phyloP scores from a whole-genome alignment of 2,113 vertebrate genomes.

The Casuarius casuarius region DNA sequence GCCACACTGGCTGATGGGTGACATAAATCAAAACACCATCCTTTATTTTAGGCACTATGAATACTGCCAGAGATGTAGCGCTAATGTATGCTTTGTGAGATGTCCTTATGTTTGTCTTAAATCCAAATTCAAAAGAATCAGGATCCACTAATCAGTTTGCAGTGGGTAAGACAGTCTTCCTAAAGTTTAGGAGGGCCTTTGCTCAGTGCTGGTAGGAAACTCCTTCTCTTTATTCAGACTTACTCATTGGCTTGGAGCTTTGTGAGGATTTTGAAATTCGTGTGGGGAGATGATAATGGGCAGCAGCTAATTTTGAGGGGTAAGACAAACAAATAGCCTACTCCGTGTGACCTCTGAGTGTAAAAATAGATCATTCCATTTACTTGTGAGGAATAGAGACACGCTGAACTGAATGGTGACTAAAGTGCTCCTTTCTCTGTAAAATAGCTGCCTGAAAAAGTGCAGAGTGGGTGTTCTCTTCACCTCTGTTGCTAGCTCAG shows the following conservation, averaged over 20 bases:
- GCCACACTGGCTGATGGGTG: neutral
- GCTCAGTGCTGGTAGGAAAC: neutral
- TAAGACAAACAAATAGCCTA: neutral
- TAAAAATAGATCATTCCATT: conserved; percentile 1
- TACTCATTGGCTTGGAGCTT: neutral
- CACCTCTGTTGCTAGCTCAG: neutral
- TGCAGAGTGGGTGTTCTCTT: neutral
- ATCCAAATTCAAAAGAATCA: neutral
- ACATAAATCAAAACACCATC: neutral
- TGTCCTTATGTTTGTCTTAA: neutral
- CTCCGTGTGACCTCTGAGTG: neutral
- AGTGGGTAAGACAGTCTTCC: neutral
- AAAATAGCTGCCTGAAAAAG: neutral
- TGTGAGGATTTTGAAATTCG: neutral
- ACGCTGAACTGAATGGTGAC: neutral
- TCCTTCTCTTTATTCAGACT: neutral
- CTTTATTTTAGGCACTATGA: neutral
- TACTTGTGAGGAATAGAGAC: neutral
- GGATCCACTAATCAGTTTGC: neutral
- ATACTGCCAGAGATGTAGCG: neutral
- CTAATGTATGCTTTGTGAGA: neutral
- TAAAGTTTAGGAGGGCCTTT: neutral
- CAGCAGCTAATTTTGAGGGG: neutral
- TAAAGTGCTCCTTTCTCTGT: neutral
- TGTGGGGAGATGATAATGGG: neutral